Conservation (phyloP, 2,113 vertebrate species). For the Poicephalus meyeri region DNA sequence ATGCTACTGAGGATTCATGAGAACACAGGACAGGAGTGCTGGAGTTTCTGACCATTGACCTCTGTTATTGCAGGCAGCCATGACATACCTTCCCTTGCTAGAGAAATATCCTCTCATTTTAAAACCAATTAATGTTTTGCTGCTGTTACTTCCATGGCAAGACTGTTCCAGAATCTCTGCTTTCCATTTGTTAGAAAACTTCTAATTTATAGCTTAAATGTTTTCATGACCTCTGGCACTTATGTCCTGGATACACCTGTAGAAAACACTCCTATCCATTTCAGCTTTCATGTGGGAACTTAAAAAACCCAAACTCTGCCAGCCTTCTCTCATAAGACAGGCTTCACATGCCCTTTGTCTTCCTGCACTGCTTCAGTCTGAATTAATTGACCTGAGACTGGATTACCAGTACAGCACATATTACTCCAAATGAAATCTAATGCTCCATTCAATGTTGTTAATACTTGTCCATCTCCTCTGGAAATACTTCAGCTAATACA, state of each 20-base stretch:
- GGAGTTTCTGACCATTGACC: background rate
- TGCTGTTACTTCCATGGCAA: background rate
- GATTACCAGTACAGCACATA: background rate
- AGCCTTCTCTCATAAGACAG: background rate
- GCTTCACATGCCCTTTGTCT: background rate
- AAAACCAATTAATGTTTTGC: background rate
- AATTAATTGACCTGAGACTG: background rate
- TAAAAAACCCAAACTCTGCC: background rate
- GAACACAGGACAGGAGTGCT: background rate
- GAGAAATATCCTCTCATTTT: background rate
- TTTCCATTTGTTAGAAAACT: background rate
- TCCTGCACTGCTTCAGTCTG: background rate
- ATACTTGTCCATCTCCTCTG: background rate
- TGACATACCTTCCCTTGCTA: background rate
- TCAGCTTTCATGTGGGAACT: background rate
- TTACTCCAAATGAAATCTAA: background rate
- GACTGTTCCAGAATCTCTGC: background rate
- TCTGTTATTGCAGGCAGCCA: background rate
- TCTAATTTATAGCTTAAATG: background rate
- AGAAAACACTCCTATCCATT: background rate
- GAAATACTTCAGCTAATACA: background rate
- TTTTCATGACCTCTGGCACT: background rate
- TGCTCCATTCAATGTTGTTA: background rate
- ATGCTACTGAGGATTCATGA: background rate
- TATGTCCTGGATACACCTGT: background rate